phyloP scores from a whole-genome alignment of 2,113 vertebrate species.

The Tamias sibiricus region DNA sequence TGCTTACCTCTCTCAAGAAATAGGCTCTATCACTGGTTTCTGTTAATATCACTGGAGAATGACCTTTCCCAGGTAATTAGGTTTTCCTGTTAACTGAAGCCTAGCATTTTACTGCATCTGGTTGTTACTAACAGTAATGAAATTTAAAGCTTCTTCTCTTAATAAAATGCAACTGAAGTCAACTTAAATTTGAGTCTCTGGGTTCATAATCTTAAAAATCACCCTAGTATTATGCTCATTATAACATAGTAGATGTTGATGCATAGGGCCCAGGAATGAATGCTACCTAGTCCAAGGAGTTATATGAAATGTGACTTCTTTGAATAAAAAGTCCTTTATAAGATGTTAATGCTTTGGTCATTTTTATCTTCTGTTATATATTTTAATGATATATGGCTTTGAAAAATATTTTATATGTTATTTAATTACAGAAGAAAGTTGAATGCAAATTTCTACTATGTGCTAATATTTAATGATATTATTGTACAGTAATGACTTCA shows the following conservation, averaged over 20 bases:
- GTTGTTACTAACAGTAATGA: constrained; percentile 41
- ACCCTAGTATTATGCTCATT: not conserved
- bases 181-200: not conserved
- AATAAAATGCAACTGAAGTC: constrained; percentile 43
- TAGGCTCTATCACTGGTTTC: not conserved
- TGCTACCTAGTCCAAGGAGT: not conserved
- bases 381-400: not conserved
- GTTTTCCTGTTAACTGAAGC: constrained; percentile 49
- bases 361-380: not conserved
- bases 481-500: not conserved
- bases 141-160: constrained; percentile 43
- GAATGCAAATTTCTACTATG: not conserved
- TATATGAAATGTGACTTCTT: not conserved
- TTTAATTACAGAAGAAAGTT: not conserved
- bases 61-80: constrained; percentile 61
- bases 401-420: not conserved
- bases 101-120: constrained; percentile 38
- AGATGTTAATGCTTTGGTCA: not conserved
- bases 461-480: not conserved
- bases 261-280: not conserved
- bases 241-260: not conserved
- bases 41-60: constrained; percentile 54
- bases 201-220: not conserved
- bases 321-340: not conserved
- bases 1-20: constrained; percentile 6